Conservation (phyloP, 2,888 invertebrate species). For the Aporophyla lueneburgensis region DNA sequence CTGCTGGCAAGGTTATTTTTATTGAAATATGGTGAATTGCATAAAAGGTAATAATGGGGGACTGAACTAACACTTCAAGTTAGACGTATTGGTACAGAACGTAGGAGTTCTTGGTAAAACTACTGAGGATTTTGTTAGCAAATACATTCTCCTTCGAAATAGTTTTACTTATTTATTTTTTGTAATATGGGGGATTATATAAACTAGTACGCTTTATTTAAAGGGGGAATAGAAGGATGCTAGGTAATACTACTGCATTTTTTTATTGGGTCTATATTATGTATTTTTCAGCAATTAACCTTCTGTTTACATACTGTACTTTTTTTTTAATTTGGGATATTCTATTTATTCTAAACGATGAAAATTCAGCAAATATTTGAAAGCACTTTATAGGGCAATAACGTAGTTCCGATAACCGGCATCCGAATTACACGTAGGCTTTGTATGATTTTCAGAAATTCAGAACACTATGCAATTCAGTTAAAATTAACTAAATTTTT, state of each 20-base stretch:
- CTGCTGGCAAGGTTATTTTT: too few species aligned
- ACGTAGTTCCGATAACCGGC: not conserved
- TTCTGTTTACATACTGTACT: not conserved
- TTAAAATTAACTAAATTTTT: conserved; percentile 1
- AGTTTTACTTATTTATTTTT: not conserved
- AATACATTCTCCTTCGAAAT: not conserved
- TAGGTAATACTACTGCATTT: not conserved
- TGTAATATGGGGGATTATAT: too few species aligned
- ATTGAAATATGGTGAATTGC: too few species aligned
- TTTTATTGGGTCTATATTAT: not conserved
- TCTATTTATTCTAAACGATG: not conserved
- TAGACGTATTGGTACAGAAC: too few species aligned
- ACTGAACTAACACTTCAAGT: too few species aligned
- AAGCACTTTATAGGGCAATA: not conserved
- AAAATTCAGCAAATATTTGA: not conserved
- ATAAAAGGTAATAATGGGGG: too few species aligned
- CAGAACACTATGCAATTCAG: not conserved
- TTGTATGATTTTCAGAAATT: not conserved
- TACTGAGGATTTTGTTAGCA: not conserved
- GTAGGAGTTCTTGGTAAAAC: not conserved
- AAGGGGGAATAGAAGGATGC: not conserved
- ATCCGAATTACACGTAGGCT: not conserved
- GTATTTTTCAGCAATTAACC: not conserved
- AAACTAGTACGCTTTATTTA: not conserved
- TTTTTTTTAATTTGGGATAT: not conserved